Evolutionary conservation across 53 echinoderm and acorn worm species (phyloP).

Genomic region (Crossaster papposus): DNA sequence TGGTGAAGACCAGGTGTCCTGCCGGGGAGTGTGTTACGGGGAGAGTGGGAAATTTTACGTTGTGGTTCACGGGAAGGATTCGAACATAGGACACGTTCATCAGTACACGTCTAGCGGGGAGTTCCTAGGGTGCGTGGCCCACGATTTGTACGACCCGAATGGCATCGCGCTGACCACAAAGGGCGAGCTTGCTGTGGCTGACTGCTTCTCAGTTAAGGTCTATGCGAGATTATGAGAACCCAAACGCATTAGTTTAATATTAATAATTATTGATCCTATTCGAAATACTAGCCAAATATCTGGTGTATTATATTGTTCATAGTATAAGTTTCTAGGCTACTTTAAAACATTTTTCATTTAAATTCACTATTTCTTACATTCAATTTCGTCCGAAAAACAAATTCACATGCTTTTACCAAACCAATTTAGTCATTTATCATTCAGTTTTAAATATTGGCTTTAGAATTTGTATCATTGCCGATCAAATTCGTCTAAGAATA

Average conservation of each 20-base stretch:
- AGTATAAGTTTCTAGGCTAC: no score
- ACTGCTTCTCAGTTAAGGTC: conserved; percentile 52
- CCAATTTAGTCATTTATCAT: no score
- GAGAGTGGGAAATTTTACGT: conserved; percentile 24
- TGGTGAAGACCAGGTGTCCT: conserved; percentile 31
- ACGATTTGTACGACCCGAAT: conserved; percentile 35
- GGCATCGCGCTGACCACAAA: conserved; percentile 22
- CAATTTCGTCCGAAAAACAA: no score
- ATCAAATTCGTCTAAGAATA: no score
- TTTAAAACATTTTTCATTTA: no score
- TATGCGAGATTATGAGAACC: background rate
- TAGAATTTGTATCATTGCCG: no score
- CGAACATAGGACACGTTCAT: conserved; percentile 45
- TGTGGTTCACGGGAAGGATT: conserved; percentile 31
- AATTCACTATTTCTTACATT: no score
- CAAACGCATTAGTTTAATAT: background rate
- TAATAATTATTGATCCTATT: background rate
- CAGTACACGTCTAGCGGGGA: conserved; percentile 23
- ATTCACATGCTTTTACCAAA: no score
- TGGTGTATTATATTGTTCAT: no score
- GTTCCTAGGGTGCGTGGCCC: conserved; percentile 34
- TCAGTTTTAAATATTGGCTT: no score
- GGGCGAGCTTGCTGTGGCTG: conserved; percentile 33
- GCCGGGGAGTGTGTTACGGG: conserved; percentile 29
- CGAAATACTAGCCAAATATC: no score